These are phyloP conservation scores for Resseliella maxima DNA, from an alignment of 2,888 invertebrate species.

Conservation along the genomic window DNA sequence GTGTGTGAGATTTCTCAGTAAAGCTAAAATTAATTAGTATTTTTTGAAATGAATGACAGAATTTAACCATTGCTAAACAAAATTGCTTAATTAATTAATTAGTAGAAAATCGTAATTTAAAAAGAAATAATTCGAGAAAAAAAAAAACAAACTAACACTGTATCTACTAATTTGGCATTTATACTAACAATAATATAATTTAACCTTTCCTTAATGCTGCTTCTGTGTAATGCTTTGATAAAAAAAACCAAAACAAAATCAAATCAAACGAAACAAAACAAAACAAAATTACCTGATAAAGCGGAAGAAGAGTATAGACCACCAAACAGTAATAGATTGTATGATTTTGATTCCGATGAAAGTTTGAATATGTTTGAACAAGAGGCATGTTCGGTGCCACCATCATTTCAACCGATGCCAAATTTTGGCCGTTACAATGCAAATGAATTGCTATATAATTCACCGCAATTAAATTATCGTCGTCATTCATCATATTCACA, in stretches of 20 bases:
- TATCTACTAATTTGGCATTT: neutral
- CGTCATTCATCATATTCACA: slow-evolving; percentile 66
- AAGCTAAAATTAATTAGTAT: neutral
- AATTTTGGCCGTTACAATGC: slow-evolving; percentile 34
- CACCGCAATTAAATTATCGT: slow-evolving; percentile 60
- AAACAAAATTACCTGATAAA: no score
- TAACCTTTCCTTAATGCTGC: slow-evolving; percentile 56
- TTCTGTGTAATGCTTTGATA: neutral
- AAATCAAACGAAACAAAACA: no score
- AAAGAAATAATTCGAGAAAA: neutral
- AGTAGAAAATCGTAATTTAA: neutral
- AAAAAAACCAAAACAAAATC: neutral
- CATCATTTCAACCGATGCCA: slow-evolving; percentile 60
- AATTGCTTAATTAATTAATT: neutral
- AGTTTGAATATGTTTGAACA: slow-evolving; percentile 64
- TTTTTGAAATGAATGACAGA: neutral
- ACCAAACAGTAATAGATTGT: slow-evolving; percentile 8
- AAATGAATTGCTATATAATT: neutral
- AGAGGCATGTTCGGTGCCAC: slow-evolving; percentile 62
- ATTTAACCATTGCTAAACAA: neutral
- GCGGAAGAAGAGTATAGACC: slow-evolving; percentile 54
- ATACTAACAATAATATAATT: slow-evolving; percentile 54
- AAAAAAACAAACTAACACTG: slow-evolving; percentile 38
- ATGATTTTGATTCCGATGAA: slow-evolving; percentile 66
- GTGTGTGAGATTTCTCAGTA: neutral